Evolutionary conservation across 2,797 vertebrate species (phyloP).

Genomic region (Lithobates sylvaticus): DNA sequence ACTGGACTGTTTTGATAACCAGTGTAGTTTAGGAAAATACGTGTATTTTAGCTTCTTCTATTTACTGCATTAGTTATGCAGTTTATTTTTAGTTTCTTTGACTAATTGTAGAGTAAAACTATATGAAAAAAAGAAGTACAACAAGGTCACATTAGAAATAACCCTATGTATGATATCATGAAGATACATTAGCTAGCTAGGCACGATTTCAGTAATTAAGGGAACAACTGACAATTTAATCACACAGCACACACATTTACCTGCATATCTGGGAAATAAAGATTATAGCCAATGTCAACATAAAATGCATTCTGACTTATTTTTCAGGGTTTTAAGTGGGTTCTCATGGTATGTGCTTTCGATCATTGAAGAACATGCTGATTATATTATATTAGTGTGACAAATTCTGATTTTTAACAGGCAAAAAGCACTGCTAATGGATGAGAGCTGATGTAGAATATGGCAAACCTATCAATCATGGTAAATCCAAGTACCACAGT

Average conservation of each 20-base stretch:
- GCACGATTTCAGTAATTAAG: slow-evolving; percentile 7
- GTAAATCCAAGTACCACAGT: slow-evolving; percentile 68
- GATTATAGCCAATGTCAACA: slow-evolving; percentile 68
- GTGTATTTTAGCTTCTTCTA: too few relatives aligned
- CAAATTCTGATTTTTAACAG: slow-evolving; percentile 76
- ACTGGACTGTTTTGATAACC: too few relatives aligned
- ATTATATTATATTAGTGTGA: slow-evolving; percentile 71
- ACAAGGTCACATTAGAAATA: slow-evolving; percentile 21
- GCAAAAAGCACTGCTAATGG: slow-evolving; percentile 75
- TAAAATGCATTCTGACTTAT: slow-evolving; percentile 67
- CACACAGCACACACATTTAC: slow-evolving; percentile 58
- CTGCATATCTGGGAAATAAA: slow-evolving; percentile 58
- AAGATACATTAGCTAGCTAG: slow-evolving; percentile 3
- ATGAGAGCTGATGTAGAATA: slow-evolving; percentile 75
- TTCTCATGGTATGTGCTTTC: slow-evolving; percentile 70
- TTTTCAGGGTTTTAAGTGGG: slow-evolving; percentile 65
- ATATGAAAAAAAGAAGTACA: background rate
- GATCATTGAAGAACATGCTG: slow-evolving; percentile 72
- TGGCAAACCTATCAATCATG: slow-evolving; percentile 74
- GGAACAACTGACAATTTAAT: slow-evolving; percentile 20
- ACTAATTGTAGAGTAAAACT: too few relatives aligned
- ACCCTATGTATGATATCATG: background rate
- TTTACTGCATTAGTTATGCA: too few relatives aligned
- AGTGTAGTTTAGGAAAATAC: too few relatives aligned
- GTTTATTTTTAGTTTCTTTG: too few relatives aligned